These are phyloP conservation scores for Syrphus vitripennis DNA, from an alignment of 2,888 invertebrate species.

Conservation along the genomic window DNA sequence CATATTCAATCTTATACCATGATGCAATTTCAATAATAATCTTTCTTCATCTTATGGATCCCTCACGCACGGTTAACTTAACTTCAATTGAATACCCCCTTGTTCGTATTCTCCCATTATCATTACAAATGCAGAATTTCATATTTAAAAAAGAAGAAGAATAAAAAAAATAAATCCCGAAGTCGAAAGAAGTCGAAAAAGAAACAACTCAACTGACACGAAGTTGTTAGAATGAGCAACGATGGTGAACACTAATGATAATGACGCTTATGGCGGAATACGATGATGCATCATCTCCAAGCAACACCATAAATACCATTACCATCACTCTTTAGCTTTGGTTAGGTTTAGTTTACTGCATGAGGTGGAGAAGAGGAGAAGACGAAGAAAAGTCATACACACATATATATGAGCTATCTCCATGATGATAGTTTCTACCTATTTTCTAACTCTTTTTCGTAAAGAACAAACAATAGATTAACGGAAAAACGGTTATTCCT, in stretches of 20 bases:
- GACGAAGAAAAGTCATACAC: background rate
- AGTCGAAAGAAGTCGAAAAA: background rate
- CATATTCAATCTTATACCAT: constrained; percentile 12
- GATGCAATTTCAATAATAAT: constrained; percentile 43
- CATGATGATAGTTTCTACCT: background rate
- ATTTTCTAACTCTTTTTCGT: constrained; percentile 29
- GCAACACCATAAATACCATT: background rate
- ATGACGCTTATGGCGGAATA: constrained; percentile 56
- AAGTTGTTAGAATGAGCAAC: constrained; percentile 60
- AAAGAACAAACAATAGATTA: constrained; percentile 64
- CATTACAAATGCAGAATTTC: background rate
- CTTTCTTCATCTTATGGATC: constrained; percentile 4
- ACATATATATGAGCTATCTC: background rate
- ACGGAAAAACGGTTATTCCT: constrained; percentile 58
- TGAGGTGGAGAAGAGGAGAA: no score
- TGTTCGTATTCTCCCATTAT: background rate
- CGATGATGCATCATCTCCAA: constrained; percentile 56
- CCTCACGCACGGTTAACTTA: background rate
- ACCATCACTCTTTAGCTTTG: background rate
- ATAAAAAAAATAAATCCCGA: background rate
- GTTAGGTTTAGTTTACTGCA: background rate
- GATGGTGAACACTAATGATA: constrained; percentile 65
- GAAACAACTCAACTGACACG: constrained; percentile 44
- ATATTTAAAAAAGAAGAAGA: background rate
- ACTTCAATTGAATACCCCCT: background rate